These are phyloP conservation scores for Strigops habroptila DNA, from an alignment of 2,113 vertebrate genomes.

Conservation along the genomic window DNA sequence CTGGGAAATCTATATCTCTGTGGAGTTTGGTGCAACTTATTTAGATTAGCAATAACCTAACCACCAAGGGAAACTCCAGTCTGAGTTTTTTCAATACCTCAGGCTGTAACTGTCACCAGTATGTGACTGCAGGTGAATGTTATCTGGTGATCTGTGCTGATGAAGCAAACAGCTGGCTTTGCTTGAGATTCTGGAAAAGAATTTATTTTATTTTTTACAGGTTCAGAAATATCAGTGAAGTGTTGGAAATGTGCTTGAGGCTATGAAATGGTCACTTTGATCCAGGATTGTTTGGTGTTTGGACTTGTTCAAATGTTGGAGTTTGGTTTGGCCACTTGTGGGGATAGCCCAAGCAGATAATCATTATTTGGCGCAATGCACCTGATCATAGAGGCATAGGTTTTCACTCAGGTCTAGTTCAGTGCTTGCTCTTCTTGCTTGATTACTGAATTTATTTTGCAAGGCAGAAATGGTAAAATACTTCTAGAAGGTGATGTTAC, in stretches of 20 bases:
- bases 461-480: neutral
- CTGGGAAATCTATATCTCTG: neutral
- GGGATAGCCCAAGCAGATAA: neutral
- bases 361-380: neutral
- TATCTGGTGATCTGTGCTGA: neutral
- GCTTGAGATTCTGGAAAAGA: neutral
- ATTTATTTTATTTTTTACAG: neutral
- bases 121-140: neutral
- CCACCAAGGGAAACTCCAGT: neutral
- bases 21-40: neutral
- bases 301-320: neutral
- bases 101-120: neutral
- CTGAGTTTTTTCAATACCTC: neutral
- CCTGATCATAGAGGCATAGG: rapidly evolving
- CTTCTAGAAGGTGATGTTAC: neutral
- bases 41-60: neutral
- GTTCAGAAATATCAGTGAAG: neutral
- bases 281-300: neutral
- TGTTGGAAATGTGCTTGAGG: neutral
- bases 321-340: neutral
- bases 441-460: neutral
- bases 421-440: neutral
- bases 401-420: neutral
- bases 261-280: neutral
- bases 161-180: neutral